Base-by-base conservation (phyloP, 2,113 vertebrate genomes). In the Enhydra lutris region DNA sequence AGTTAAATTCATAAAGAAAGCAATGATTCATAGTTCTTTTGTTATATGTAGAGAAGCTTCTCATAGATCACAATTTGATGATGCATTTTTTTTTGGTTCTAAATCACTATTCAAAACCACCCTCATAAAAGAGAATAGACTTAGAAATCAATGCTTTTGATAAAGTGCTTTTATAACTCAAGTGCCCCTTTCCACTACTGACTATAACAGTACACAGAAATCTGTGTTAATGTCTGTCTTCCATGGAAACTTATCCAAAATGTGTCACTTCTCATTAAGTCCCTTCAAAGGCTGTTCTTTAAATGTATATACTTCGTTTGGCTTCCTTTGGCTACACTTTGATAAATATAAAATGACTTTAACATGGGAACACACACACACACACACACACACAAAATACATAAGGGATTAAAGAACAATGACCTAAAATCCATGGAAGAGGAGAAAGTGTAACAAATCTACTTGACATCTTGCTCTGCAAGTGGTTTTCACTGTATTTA, bases 131-230 rank as follows among this genome's bases (percentile, higher is more conserved):
- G 18, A 86, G 29, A 78, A 61, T 95, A 65, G 15, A 6, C 52
- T 96, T 78, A 57, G 93, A 94, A 95, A 57, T 97, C 95, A 94
- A n/a, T 4, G 2, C 29, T 92, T 78, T 85, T 97, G 21, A 84
- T 3, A 85, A 97, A 91, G 34, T 94, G 26, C 45, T 18, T 90
- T 65, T 96, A 86, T 80, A 93, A 93, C 94, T 69, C 69, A 92
- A 89, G 47, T 85, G 61, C 87, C 12, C 3, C 34, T 63, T 71
- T 88, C 50, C 18, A n/a, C 50, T 86, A 36, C 4, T 11, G 24
- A 78, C 29, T 89, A 52, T 74, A 71, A 95, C 47, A 90, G 47
- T 76, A 59, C 31, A 24, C 69, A 83, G 18, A 76, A 97, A 97
- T 74, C 17, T 78, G 31, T 74, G 73, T 92, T 80, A 15, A 0